Evolutionary conservation across 2,113 vertebrate species (phyloP).

Genomic region (Vulpes lagopus): DNA sequence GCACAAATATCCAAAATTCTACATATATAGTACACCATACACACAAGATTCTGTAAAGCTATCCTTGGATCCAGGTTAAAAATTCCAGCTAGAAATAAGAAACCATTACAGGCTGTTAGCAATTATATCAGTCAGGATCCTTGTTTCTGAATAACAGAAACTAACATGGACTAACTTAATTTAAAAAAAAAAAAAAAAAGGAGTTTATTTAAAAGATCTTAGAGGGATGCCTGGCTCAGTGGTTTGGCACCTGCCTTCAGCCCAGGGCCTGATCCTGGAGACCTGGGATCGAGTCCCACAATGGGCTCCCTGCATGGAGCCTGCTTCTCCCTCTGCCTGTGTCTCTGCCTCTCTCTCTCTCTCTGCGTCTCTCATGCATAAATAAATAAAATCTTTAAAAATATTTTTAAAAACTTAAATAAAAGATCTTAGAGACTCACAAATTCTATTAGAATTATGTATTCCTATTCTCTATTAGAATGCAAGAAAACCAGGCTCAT

Average conservation of each 20-base stretch:
- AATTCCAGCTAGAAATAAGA: slow-evolving; percentile 28
- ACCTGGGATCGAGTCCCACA: too few species aligned
- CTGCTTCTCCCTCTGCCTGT: too few species aligned
- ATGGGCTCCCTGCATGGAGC: too few species aligned
- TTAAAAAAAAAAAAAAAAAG: background rate
- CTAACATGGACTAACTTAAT: background rate
- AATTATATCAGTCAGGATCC: background rate
- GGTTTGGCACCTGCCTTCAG: too few species aligned
- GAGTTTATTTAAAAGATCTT: background rate
- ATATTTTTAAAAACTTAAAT: background rate
- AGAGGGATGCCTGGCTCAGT: too few species aligned
- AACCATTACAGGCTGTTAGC: background rate
- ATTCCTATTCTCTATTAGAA: background rate
- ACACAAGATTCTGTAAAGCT: background rate
- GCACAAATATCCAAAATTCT: background rate
- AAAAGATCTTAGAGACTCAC: background rate
- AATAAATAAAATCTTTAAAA: too few species aligned
- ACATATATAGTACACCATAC: background rate
- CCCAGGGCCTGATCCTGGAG: too few species aligned
- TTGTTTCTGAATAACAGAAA: slow-evolving; percentile 39
- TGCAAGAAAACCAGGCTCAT: background rate
- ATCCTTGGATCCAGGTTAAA: background rate
- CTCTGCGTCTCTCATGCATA: too few species aligned
- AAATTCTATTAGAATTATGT: background rate
- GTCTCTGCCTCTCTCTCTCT: too few species aligned